Evolutionary conservation across 2,113 vertebrate genomes (phyloP).

Genomic region (Lampris megalopsis): DNA sequence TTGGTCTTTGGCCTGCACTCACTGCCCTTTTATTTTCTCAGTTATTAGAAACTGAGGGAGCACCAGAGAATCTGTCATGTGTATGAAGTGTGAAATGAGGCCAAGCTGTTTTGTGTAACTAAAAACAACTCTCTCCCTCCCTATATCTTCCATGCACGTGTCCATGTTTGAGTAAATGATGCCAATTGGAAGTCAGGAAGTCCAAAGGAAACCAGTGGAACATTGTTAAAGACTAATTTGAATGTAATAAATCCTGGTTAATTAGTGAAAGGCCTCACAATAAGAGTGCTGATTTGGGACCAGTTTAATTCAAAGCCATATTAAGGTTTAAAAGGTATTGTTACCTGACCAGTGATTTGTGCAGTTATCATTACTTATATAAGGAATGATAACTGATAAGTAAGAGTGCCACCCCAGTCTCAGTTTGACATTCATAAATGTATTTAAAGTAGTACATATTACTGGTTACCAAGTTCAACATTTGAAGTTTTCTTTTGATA

Average conservation of each 20-base stretch:
- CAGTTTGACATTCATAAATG: background rate
- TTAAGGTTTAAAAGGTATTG: background rate
- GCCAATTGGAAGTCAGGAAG: constrained; percentile 40
- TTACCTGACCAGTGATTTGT: constrained; percentile 38
- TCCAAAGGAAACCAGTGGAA: constrained; percentile 10
- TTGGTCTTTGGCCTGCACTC: background rate
- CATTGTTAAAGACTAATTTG: background rate
- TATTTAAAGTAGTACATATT: background rate
- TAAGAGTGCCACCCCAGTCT: constrained; percentile 1
- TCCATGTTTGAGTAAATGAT: constrained; percentile 21
- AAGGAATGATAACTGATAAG: background rate
- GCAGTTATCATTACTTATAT: background rate
- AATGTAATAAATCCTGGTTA: background rate
- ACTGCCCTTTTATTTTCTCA: constrained; percentile 35
- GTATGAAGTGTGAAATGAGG: constrained; percentile 39
- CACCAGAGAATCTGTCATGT: constrained; percentile 36
- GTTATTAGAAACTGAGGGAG: constrained; percentile 42
- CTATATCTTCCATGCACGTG: constrained; percentile 14
- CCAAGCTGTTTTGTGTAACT: constrained; percentile 45
- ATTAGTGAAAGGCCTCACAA: background rate
- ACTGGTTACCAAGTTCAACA: too few relatives aligned
- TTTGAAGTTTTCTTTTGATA: too few relatives aligned
- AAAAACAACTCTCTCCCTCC: constrained; percentile 6
- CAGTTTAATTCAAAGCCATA: constrained; percentile 18
- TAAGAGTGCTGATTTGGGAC: background rate